Evolutionary conservation across 2,113 vertebrate genomes (phyloP), one percentile per base, ranked within the genome.

Genomic region (Plotosus lineatus): DNA sequence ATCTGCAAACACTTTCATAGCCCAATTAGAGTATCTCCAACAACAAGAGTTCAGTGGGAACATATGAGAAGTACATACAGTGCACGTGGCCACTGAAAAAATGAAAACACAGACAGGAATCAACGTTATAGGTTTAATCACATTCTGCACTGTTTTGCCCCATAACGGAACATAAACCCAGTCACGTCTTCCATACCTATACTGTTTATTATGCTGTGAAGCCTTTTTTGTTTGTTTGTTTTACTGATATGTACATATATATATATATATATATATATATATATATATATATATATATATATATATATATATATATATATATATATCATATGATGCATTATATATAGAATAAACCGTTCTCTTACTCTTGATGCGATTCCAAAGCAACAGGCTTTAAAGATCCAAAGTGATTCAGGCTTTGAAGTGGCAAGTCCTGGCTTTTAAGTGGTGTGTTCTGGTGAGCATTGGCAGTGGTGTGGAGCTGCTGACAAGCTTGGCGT

Each of bases 11-110:
- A 42, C 78, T 89, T 89, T 85, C 40, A 77, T 72, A 26, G 28
- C 44, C 82, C 86, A 87, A 89, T 87, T 87, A 84, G 77, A 87
- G 66, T 75, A 85, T 86, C 72, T 81, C 79, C 83, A 86, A 87
- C 84, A 86, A 85, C 82, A 79, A 40, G 74, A 80, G 82, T 82
- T 85, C 72, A 69, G 66, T 44, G 48, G 53, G 55, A 83, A 63
- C 69, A 75, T 79, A 78, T 78, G 73, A 80, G 46, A 55, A 77
- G 66, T 61, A 71, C 55, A 66, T 72, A 75, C 36, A 72, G 48
- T n/a, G 76, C 78, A 71, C 72, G 28, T 71, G 80, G 48, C 80
- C 65, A 61, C 46, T 26, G 38, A 68, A 55, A 55, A 78, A 82
- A 82, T 48, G 75, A 77, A 82, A 83, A 82, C 77, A 79, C 72